Evolutionary conservation across 2,888 invertebrate genomes (phyloP), one percentile per base, ranked within the genome.

Genomic region (Pemphredon lugubris): DNA sequence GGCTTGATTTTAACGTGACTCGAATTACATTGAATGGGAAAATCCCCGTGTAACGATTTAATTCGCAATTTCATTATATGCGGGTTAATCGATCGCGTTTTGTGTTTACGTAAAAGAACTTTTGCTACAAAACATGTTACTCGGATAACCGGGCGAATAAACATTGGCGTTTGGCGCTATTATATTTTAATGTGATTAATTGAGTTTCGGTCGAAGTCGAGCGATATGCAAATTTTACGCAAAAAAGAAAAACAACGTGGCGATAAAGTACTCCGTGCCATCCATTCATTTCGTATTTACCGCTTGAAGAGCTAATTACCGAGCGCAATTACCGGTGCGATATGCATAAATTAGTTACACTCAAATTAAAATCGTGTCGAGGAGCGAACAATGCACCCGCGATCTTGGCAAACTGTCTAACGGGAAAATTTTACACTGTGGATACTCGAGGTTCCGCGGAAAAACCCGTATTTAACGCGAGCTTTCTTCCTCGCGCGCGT

Each of bases 401-500:
- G 45, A 9, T n/a, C n/a, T 30, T 40, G 20, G 30, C 54, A 20
- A 47, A 21, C 7, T 23, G 14, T 44, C 51, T 30, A 66, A 55
- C 34, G 30, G 30, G 37, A 55, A 45, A 66, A 30, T 44, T 2
- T 3, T 37, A 11, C 40, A 20, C 40, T 5, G 5, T 42, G n/a
- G 11, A 26, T 26, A n/a, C 30, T 30, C 30, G 30, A 30, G 30
- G 2, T 14, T 1, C 39, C 13, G n/a, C n/a, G 30, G 16, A 48
- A 40, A 34, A 44, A 16, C 16, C 20, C 34, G 45, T 26, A 39
- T 59, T 26, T 39, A 20, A 48, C 21, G 51, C 47, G 44, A 57
- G 59, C 53, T 64, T 73, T 75, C 68, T 60, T 67, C 57, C 51
- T 42, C 39, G 34, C 44, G 53, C 48, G n/a, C 32, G 47, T 40